These are phyloP conservation scores for Atherinosoma microstoma DNA, from an alignment of 2,797 vertebrate species.

Conservation along the genomic window DNA sequence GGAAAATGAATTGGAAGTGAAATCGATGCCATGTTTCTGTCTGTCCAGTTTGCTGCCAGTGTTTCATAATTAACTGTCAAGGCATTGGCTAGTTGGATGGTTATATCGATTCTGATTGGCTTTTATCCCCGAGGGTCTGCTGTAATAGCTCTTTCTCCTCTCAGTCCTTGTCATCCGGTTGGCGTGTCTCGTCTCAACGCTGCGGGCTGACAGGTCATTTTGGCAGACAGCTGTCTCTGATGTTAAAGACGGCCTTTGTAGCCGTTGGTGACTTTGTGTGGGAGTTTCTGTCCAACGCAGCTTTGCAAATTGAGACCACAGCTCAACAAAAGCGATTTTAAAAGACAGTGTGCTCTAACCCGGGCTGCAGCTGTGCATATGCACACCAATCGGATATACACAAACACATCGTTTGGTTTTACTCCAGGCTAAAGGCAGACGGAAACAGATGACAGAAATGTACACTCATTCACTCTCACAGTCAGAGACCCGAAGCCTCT, in stretches of 20 bases:
- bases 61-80: constrained; percentile 49
- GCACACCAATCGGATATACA: background rate
- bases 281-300: constrained; percentile 8
- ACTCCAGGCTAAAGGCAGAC: constrained; percentile 31
- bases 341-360: constrained; percentile 18
- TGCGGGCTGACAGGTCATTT: constrained; percentile 49
- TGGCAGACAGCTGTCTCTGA: constrained; percentile 37
- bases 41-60: constrained; percentile 23
- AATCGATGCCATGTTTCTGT: constrained; percentile 35
- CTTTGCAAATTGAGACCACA: constrained; percentile 18
- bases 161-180: constrained; percentile 48
- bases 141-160: constrained; percentile 33
- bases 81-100: constrained; percentile 40
- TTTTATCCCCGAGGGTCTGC: constrained; percentile 31
- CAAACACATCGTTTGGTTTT: constrained; percentile 24
- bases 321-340: constrained; percentile 30
- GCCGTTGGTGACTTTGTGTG: constrained; percentile 3
- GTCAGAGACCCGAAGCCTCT: constrained; percentile 13
- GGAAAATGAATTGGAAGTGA: constrained; percentile 27
- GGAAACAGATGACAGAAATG: constrained; percentile 21
- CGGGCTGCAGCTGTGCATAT: background rate
- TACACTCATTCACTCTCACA: constrained; percentile 11
- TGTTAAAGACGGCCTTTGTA: constrained; percentile 27
- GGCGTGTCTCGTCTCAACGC: constrained; percentile 10
- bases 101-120: constrained; percentile 46